Conservation (phyloP, 2,113 vertebrate genomes). For the Coturnix japonica region DNA sequence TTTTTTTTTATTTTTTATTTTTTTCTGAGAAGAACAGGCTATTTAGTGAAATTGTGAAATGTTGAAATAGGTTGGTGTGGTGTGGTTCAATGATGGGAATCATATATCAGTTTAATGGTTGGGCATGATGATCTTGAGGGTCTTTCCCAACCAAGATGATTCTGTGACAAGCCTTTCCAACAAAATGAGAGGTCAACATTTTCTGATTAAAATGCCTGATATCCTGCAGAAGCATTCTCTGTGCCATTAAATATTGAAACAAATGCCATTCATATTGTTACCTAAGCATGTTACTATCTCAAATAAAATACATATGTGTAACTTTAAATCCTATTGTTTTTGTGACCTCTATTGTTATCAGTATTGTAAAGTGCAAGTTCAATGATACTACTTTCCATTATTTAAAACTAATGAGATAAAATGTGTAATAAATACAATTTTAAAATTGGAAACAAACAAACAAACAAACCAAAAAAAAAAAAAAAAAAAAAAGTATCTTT, state of each 20-base stretch:
- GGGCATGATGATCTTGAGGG: neutral
- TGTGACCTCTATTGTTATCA: neutral
- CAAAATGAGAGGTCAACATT: conserved; percentile 36
- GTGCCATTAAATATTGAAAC: neutral
- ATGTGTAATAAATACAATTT: neutral
- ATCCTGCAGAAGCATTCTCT: neutral
- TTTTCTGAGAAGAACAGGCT: neutral
- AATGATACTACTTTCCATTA: neutral
- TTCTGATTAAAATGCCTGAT: conserved; percentile 48
- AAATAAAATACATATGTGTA: neutral
- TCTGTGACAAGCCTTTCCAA: neutral
- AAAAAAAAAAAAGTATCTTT: neutral
- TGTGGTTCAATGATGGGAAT: neutral
- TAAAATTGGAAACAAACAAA: neutral
- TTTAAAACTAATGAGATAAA: fast-evolving
- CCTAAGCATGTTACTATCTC: neutral
- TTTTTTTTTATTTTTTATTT: too few relatives aligned
- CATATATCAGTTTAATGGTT: neutral
- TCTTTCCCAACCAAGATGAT: neutral
- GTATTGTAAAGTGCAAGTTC: neutral
- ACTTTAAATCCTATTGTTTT: neutral
- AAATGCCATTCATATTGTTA: neutral
- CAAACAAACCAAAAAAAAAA: too few relatives aligned
- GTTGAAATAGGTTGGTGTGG: neutral
- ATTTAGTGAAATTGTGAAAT: neutral